These are phyloP conservation scores for Brachyistius frenatus DNA, from an alignment of 2,113 vertebrate genomes.

Conservation along the genomic window DNA sequence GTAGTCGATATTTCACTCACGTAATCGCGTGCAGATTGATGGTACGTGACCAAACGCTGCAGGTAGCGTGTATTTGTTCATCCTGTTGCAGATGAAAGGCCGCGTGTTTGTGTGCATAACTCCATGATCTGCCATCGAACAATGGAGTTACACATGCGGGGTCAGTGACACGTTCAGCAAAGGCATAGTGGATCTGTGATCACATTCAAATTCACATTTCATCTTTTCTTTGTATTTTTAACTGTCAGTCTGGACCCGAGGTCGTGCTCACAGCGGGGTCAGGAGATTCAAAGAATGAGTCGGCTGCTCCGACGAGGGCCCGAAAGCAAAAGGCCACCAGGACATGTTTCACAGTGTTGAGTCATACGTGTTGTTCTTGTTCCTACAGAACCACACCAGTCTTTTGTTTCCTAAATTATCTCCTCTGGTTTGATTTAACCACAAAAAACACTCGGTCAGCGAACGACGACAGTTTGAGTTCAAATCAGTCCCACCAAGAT, in stretches of 20 bases:
- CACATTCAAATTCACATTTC: constrained; percentile 3
- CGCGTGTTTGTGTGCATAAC: constrained; percentile 27
- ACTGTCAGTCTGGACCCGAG: background rate
- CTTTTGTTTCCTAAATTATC: no score
- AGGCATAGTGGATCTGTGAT: constrained; percentile 8
- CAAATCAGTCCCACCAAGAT: no score
- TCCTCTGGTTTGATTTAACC: no score
- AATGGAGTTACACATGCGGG: constrained; percentile 42
- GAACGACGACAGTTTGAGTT: no score
- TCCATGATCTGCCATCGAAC: constrained; percentile 32
- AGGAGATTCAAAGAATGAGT: no score
- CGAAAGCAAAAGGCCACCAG: no score
- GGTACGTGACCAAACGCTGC: constrained; percentile 28
- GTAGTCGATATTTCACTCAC: constrained; percentile 17
- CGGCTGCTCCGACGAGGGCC: no score
- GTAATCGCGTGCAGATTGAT: background rate
- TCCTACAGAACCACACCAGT: no score
- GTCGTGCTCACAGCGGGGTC: background rate
- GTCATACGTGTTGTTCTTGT: no score
- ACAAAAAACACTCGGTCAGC: no score
- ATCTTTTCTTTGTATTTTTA: background rate
- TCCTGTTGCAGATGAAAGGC: constrained; percentile 42
- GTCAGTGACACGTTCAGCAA: constrained; percentile 27
- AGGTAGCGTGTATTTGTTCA: constrained; percentile 8
- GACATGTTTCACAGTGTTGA: no score